These are phyloP conservation scores for Mesoligia furuncula DNA, from an alignment of 2,888 invertebrate genomes.

Conservation along the genomic window DNA sequence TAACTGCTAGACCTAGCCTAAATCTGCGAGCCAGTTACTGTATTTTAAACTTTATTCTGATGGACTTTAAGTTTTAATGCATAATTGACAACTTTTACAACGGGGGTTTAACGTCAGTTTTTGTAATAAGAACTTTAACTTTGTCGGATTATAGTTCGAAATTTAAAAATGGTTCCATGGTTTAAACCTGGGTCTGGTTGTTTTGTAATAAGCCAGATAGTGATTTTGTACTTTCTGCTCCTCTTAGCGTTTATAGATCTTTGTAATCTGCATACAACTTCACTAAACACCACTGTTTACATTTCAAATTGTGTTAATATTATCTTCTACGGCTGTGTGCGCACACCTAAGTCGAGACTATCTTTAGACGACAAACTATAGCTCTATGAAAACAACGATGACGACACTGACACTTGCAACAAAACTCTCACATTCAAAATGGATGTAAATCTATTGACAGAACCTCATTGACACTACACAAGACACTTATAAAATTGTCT, in stretches of 20 bases:
- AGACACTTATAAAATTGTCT: neutral
- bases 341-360: neutral
- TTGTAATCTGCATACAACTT: neutral
- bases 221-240: neutral
- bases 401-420: neutral
- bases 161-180: no score
- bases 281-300: neutral
- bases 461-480: neutral
- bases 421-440: neutral
- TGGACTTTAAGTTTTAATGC: no score
- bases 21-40: no score
- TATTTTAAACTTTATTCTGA: no score
- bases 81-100: no score
- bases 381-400: neutral
- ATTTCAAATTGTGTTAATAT: constrained; percentile 2
- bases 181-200: no score
- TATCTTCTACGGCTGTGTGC: neutral
- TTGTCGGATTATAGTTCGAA: no score
- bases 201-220: no score
- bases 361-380: neutral
- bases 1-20: no score
- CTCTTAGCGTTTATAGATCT: neutral
- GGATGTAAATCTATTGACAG: neutral
- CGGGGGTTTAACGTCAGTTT: no score
- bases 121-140: no score